Base-by-base conservation (phyloP, 2,113 vertebrate species). In the Tyrannus savana region DNA sequence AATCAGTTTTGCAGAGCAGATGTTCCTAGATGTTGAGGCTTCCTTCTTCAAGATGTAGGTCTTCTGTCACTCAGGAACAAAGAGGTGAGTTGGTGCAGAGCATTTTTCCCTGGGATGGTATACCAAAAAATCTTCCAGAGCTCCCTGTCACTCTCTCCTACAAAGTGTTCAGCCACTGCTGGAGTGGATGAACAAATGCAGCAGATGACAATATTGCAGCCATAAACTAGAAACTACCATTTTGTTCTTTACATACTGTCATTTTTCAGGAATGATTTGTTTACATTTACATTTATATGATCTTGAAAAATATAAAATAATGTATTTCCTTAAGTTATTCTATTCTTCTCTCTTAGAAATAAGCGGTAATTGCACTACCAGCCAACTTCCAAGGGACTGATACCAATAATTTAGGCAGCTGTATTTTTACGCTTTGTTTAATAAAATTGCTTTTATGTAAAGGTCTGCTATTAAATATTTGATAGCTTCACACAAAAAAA, bases 361-460 rank as follows among this genome's bases (percentile, higher is more conserved):
- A 87, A 90, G 50, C 69, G 82, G 80, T 81, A 88, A 88, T 91
- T 95, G 74, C 66, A 66, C 31, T 42, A 62, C 59, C 46, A 96
- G 44, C 22, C 87, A 83, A 68, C 60, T 91, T 94, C 33, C 49
- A 56, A 63, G 64, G 75, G 50, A 73, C 2, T 75, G 87, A 95
- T 76, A 52, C 37, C 56, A 87, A 85, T 84, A 91, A 94, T 84
- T 78, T 60, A 76, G 94, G 74, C 91, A 94, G 72, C 67, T 94
- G 66, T 73, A 87, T 84, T 94, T 95, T 95, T 95, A 92, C 47
- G 79, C 90, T 81, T 81, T 94, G 63, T 94, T 96, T 95, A 93
- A 93, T 93, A 95, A 95, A 95, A 96, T 72, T 92, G 81, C 55
- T 93, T 94, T 96, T 95, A 96, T 96, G 59, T 89, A 96, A 96